These are phyloP conservation scores for Apodemia hepburni DNA, from an alignment of 2,888 invertebrate genomes.

Conservation along the genomic window DNA sequence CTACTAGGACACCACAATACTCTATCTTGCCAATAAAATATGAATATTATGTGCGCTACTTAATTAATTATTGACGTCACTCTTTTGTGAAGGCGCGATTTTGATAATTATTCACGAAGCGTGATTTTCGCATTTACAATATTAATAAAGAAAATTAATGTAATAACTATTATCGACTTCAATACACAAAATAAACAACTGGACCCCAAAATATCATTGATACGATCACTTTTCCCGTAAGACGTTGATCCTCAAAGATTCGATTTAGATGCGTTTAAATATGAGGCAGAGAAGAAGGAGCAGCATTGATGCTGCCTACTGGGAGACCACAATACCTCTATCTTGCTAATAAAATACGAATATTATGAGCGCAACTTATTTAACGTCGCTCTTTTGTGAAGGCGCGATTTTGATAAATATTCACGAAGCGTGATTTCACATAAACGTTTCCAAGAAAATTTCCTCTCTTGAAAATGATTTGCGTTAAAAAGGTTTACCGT, in stretches of 20 bases:
- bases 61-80: neutral
- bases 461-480: slow-evolving; percentile 33
- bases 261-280: no score
- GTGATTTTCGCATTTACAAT: slow-evolving; percentile 19
- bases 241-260: no score
- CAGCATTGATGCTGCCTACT: neutral
- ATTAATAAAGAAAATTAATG: no score
- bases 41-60: neutral
- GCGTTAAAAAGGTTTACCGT: slow-evolving; percentile 17
- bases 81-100: slow-evolving; percentile 19
- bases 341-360: neutral
- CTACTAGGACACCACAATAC: neutral
- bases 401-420: slow-evolving; percentile 21
- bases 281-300: no score
- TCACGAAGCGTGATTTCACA: slow-evolving; percentile 27
- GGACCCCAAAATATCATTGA: no score
- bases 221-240: no score
- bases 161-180: no score
- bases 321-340: neutral
- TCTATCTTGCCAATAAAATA: neutral
- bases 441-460: slow-evolving; percentile 24
- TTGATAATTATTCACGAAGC: slow-evolving; percentile 19
- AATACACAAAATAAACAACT: no score
- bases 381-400: slow-evolving; percentile 16
- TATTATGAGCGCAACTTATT: slow-evolving; percentile 3